Conservation (phyloP, 2,113 vertebrate genomes). For the Cnemophilus loriae region DNA sequence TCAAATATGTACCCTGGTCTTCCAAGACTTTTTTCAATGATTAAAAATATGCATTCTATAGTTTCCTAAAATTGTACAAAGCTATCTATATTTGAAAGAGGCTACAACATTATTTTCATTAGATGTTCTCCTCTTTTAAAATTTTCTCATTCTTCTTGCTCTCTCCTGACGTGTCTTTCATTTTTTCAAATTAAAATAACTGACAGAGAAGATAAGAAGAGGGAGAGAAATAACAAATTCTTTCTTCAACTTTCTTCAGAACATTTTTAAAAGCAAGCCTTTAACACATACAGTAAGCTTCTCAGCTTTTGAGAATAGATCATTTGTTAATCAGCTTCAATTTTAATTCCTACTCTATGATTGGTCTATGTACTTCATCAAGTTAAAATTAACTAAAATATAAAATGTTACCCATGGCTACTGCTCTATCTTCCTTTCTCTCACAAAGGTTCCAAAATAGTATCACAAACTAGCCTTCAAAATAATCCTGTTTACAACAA, state of each 20-base stretch:
- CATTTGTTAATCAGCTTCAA: background rate
- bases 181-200: background rate
- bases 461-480: background rate
- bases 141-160: background rate
- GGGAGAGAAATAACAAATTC: background rate
- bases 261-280: background rate
- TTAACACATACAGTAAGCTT: background rate
- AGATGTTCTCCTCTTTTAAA: background rate
- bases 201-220: background rate
- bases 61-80: background rate
- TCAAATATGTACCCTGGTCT: background rate
- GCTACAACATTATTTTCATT: background rate
- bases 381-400: background rate
- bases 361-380: background rate
- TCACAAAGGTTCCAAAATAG: background rate
- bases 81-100: background rate
- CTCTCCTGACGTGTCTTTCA: background rate
- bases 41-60: background rate
- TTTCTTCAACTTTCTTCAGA: background rate
- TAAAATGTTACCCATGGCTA: background rate
- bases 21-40: background rate
- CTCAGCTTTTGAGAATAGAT: background rate
- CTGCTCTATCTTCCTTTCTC: background rate
- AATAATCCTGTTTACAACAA: background rate
- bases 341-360: background rate